Percentiles rank a stretch among this genome's conserved stretches.
Conservation (phyloP, 2,888 invertebrate genomes). For the Microctonus hyperodae region DNA sequence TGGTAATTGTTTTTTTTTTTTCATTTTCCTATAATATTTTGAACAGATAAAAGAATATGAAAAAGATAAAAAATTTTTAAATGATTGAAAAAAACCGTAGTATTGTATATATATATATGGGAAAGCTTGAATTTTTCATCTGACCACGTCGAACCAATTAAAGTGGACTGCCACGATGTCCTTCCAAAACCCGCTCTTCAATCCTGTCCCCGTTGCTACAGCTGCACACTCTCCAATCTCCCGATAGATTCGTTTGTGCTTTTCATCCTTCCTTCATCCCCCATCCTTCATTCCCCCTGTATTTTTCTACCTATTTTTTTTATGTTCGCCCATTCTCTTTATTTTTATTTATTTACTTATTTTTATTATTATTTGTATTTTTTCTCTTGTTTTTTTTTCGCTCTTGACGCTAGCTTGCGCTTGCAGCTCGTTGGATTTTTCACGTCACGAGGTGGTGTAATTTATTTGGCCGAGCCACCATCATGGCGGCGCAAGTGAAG, state of each 20-base stretch:
- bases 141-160: conserved; percentile 62
- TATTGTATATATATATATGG: conserved; percentile 21
- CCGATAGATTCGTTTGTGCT: conserved; percentile 23
- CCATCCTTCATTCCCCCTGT: conserved; percentile 45
- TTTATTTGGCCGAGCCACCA: conserved; percentile 56
- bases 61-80: neutral
- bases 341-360: conserved; percentile 23
- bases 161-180: conserved; percentile 58
- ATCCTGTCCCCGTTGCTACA: too few species aligned
- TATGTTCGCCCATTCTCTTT: neutral
- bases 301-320: conserved; percentile 27
- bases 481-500: conserved; percentile 36
- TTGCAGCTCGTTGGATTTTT: conserved; percentile 59
- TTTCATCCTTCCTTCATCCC: conserved; percentile 29
- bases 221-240: conserved; percentile 13
- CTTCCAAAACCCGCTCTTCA: conserved; percentile 44
- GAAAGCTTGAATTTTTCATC: conserved; percentile 60
- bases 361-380: conserved; percentile 27
- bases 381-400: conserved; percentile 29
- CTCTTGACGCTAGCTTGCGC: conserved; percentile 33
- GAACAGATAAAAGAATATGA: too few species aligned
- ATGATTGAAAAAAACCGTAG: neutral
- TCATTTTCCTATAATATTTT: too few species aligned
- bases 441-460: conserved; percentile 62
- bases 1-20: too few species aligned